Base-by-base conservation (phyloP, 2,797 vertebrate species). In the Dermochelys coriacea region DNA sequence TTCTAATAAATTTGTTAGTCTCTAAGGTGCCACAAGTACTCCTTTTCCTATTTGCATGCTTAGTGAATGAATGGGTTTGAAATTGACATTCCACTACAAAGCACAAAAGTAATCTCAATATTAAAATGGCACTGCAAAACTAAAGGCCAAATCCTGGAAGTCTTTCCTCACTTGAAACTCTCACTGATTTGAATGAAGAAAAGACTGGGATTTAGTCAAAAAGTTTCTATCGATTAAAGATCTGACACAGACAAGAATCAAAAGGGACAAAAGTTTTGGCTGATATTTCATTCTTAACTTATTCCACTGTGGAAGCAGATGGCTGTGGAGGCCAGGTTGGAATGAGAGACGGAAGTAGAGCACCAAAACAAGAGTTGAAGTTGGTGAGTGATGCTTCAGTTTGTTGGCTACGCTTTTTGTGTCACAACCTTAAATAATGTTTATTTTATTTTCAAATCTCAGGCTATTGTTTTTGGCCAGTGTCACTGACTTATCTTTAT, bases 41-140 rank as follows among this genome's bases (percentile, higher is more conserved):
- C n/a, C n/a, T n/a, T n/a, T n/a, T n/a, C 49, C 49, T 50, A 50
- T 91, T 64, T 1, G 6, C 55, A 84, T 41, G 12, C 29, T 89
- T 71, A 80, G 57, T 85, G 94, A 95, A 95, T 18, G 27, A 91
- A 93, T 0, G 0, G 61, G 88, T 94, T 84, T 92, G 82, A 81
- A 96, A 89, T 5, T 61, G 51, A n/a, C 37, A 94, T 55, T 82
- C 84, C 82, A 88, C 91, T 93, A 80, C 34, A 79, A 51, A 1
- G 3, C 68, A 74, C 79, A 81, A 95, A 93, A 96, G 93, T 88
- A 83, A 68, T 77, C 93, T 92, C 89, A 68, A 82, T 81, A 91
- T 55, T 55, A 85, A 94, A 97, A 89, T 4, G 79, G 25, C 91
- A 47, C 12, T 37, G 19, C 85, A 79, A 88, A 94, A 71, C 87